A percentile compares a stretch with the other conserved stretches of the same genome.
Evolutionary conservation across 2,797 vertebrate genomes (phyloP).

Genomic region (Coranthus polyacanthus): DNA sequence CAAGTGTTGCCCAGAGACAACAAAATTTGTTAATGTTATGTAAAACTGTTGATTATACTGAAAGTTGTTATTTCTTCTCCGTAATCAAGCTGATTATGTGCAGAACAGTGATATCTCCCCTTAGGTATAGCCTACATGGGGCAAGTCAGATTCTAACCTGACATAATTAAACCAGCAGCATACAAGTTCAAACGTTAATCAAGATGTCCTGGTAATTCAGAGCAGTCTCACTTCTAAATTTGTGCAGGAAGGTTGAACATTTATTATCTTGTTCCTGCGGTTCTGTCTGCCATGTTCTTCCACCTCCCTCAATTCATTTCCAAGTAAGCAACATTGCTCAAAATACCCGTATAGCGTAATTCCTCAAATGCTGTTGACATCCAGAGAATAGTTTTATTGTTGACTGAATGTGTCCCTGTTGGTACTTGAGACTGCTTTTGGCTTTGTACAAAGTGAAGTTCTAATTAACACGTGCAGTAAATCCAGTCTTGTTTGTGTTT

Average conservation of each 20-base stretch:
- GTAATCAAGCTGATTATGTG: conserved; percentile 59
- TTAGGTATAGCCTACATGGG: conserved; percentile 31
- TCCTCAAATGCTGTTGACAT: conserved; percentile 42
- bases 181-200: conserved; percentile 57
- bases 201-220: conserved; percentile 41
- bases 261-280: conserved; percentile 3
- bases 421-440: conserved; percentile 21
- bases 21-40: conserved; percentile 44
- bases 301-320: conserved; percentile 24
- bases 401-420: conserved; percentile 52
- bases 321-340: conserved; percentile 36
- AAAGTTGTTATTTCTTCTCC: conserved; percentile 44
- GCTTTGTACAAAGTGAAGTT: conserved; percentile 38
- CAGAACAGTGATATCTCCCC: conserved; percentile 31
- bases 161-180: conserved; percentile 56
- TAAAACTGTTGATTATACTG: conserved; percentile 47
- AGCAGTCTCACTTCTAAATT: conserved; percentile 12
- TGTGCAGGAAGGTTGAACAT: background rate
- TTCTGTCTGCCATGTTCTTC: conserved; percentile 9
- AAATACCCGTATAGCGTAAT: conserved; percentile 40
- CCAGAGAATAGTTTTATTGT: conserved; percentile 40
- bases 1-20: conserved; percentile 44
- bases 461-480: conserved; percentile 56
- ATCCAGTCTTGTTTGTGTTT: conserved; percentile 46
- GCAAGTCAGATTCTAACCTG: conserved; percentile 36